phyloP scores from a whole-genome alignment of 2,797 vertebrate genomes.

The Eospalax fontanierii region DNA sequence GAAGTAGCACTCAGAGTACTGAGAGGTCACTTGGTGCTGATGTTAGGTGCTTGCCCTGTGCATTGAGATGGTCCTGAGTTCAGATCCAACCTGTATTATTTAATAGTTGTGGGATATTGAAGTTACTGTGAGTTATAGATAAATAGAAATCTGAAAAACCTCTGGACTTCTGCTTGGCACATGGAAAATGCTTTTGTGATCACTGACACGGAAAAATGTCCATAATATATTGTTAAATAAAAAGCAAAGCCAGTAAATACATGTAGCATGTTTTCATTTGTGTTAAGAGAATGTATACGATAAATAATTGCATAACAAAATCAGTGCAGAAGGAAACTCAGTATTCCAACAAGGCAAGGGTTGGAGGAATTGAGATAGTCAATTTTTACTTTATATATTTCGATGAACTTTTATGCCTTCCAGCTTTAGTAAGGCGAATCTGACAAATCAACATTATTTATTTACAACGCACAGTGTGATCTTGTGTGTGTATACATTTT shows the following conservation, averaged over 20 bases:
- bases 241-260: slow-evolving; percentile 15
- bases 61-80: slow-evolving; percentile 17
- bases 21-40: neutral
- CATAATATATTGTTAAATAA: slow-evolving; percentile 3
- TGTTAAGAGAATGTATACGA: slow-evolving; percentile 39
- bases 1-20: slow-evolving; percentile 30
- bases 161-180: slow-evolving; percentile 38
- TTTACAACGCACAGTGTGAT: neutral
- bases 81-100: neutral
- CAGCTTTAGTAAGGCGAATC: neutral
- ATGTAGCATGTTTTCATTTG: slow-evolving; percentile 24
- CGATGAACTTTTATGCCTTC: neutral
- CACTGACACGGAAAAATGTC: slow-evolving; percentile 58
- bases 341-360: neutral
- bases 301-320: slow-evolving; percentile 57
- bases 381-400: slow-evolving; percentile 52
- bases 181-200: slow-evolving; percentile 55
- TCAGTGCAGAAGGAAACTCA: slow-evolving; percentile 15
- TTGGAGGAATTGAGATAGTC: neutral
- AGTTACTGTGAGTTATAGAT: slow-evolving; percentile 52
- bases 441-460: slow-evolving; percentile 24
- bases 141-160: slow-evolving; percentile 21
- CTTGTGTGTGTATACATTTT: neutral
- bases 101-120: slow-evolving; percentile 49
- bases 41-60: slow-evolving; percentile 6